Base-by-base conservation (phyloP, 2,888 invertebrate species). In the Rhagium mordax region DNA sequence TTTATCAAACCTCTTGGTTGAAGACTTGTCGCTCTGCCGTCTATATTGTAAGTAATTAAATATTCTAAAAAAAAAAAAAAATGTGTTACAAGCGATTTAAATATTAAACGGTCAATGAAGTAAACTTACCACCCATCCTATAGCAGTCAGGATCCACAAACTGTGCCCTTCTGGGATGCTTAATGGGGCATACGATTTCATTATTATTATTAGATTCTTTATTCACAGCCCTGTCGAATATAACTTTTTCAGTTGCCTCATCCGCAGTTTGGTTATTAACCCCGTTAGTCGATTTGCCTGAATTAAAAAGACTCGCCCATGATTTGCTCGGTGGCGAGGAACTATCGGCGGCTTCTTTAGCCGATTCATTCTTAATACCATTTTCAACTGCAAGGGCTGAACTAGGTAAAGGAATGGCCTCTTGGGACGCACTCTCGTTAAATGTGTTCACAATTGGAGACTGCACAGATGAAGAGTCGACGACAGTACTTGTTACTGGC, bases 1-100 rank as follows among this genome's bases (percentile, higher is more conserved):
- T 98, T 98, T 67, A 95, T 95, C 61, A 98, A 91, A 0, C 98
- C 98, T 64, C 98, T 92, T 0, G 98, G 98, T 83, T 95, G 91
- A 53, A 98, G 89, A 74, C 95, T 93, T 24, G 95, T 93, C 0
- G 94, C 91, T 73, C 93, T 91, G 85, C 95, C 94, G 85, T 96
- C 95, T 82, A 96, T 90, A 83, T 92, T 91, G 85, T 96, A 94
- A 81, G 91, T 92, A 1, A 91, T 89, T 72, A 97, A 89, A 87
- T 93, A 94, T 86, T 96, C 96, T 92, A 90, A 83, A 91, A 87
- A 10, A 49, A 72, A 21, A 51, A 72, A 41, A 41, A 3, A 13
- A 41, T 24, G 24, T 24, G 6, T 4, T 24, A 4, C 3, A 24
- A 24, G 24, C n/a, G n/a, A n/a, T n/a, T n/a, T n/a, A n/a, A n/a